Evolutionary conservation across 1,140 invertebrate genomes (phyloP), one percentile per base, ranked within the genome.

Genomic region (Brachystomella parvula): DNA sequence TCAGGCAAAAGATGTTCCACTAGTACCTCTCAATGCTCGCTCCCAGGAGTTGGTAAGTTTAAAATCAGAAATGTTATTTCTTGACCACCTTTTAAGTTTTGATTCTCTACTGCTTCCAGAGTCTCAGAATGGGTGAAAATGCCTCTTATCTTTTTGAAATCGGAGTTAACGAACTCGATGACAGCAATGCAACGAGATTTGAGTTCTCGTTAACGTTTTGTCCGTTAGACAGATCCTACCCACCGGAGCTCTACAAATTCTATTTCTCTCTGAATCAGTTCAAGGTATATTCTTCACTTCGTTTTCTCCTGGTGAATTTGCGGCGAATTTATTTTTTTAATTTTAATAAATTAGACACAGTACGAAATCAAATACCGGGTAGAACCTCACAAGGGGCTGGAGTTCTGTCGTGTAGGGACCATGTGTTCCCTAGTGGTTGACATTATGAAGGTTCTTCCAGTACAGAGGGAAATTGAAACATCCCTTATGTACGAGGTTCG

Each of bases 401-500:
- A 95, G 74, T 88, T 94, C 77, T 94, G 92, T 77, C 85, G 91
- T 68, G 87, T 90, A 39, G 90, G 91, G 61, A 88, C 87, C 69
- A 87, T 94, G 76, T 94, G 91, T 78, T 87, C 88, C 77, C 81
- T 96, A 66, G 86, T 88, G 75, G 79, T 96, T 44, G 86, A 83
- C 64, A 86, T 93, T 47, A 82, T 78, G 82, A 84, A 76, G 66
- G 76, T 65, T 47, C 3, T 12, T 26, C 63, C 62, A 32, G 67
- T 68, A 0, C 68, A 76, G 79, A 63, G 76, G 73, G 75, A 79
- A 60, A 29, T 66, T 1, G 60, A 75, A 28, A 68, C 66, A 63
- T 87, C 89, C 69, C 81, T 96, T 0, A 94, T 94, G 89, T 96
- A 96, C 76, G 92, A 96, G 78, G 90, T 96, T 9, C 77, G 93